These are phyloP conservation scores for Monochamus alternatus DNA, from an alignment of 2,888 invertebrate species.

Conservation along the genomic window DNA sequence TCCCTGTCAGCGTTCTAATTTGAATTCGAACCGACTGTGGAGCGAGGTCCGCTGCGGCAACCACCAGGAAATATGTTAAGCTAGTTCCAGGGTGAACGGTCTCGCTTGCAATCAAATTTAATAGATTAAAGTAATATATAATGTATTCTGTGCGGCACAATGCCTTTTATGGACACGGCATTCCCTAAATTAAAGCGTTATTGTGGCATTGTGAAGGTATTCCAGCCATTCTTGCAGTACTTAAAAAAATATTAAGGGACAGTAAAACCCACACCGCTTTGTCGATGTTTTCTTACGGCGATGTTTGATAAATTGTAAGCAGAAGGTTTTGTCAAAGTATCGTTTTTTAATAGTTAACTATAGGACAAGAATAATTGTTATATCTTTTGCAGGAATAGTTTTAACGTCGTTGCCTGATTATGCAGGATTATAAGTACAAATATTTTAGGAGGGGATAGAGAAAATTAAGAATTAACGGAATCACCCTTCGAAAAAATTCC, in stretches of 20 bases:
- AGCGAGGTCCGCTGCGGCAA: constrained; percentile 3
- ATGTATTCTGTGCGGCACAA: constrained; percentile 4
- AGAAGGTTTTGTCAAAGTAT: too few species aligned
- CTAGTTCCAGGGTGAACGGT: constrained; percentile 1
- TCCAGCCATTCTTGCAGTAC: background rate
- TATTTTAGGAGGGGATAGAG: too few species aligned
- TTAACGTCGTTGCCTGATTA: too few species aligned
- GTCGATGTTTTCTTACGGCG: too few species aligned
- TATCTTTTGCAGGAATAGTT: too few species aligned
- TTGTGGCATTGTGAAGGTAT: background rate
- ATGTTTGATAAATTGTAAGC: too few species aligned
- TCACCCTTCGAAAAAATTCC: too few species aligned
- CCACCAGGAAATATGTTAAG: constrained; percentile 9
- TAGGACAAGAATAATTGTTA: too few species aligned
- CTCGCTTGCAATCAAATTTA: constrained; percentile 5
- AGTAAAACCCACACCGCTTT: too few species aligned
- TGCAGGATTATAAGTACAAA: too few species aligned
- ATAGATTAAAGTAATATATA: constrained; percentile 12
- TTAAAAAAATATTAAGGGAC: background rate
- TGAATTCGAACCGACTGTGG: constrained; percentile 3
- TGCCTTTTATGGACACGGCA: background rate
- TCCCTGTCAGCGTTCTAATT: constrained; percentile 14
- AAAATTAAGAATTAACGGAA: too few species aligned
- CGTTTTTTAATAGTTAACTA: too few species aligned
- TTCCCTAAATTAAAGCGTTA: background rate